A percentile compares a stretch with the other conserved stretches of the same genome.
Conservation (phyloP, 2,113 vertebrate species). For the Dasypus novemcinctus region DNA sequence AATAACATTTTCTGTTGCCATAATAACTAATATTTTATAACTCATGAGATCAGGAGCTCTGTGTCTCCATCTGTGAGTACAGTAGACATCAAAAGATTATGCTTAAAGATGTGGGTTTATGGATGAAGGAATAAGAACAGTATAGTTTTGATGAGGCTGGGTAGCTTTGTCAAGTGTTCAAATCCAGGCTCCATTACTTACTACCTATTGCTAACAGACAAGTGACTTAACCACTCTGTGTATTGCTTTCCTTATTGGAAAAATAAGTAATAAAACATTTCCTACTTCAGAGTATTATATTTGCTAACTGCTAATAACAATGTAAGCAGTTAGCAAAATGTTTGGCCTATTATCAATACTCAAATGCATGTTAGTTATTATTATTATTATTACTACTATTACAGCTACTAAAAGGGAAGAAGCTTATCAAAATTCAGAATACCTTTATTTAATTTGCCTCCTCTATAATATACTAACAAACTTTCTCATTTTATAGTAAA, state of each 20-base stretch:
- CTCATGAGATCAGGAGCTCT: not conserved
- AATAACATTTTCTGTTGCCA: not conserved
- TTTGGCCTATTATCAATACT: not conserved
- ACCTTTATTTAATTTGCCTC: not conserved
- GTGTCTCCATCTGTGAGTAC: not conserved
- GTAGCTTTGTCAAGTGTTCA: not conserved
- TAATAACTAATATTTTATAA: not conserved
- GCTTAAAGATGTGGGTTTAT: not conserved
- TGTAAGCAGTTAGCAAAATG: not conserved
- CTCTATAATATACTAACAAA: not conserved
- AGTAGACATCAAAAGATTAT: not conserved
- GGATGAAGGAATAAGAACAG: not conserved
- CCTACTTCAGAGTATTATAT: not conserved
- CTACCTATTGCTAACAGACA: not conserved
- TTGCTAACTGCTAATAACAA: not conserved
- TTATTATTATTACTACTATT: too few species aligned
- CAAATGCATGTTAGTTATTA: not conserved
- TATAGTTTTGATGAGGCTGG: not conserved
- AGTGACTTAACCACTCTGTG: not conserved
- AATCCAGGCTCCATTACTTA: not conserved
- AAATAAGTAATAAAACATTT: not conserved
- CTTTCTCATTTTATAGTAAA: conserved; percentile 6
- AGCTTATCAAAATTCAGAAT: not conserved
- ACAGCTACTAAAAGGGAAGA: not conserved
- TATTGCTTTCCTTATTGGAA: not conserved